Evolutionary conservation across 1,140 invertebrate species (phyloP).

Genomic region (Drosophila pseudoobscura): DNA sequence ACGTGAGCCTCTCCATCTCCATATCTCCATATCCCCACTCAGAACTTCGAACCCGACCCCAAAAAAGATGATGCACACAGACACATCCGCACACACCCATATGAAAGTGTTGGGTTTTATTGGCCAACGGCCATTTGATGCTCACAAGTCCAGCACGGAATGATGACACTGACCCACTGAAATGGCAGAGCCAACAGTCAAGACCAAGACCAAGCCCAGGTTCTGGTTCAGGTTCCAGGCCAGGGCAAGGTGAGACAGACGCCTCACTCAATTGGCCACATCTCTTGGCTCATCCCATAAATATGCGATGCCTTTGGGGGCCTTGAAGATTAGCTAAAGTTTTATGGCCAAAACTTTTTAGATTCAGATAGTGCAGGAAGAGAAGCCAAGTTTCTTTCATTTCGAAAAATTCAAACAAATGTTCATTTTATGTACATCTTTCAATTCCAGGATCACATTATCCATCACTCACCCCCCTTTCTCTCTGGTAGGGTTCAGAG

Average conservation of each 20-base stretch:
- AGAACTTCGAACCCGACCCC: slow-evolving; percentile 4
- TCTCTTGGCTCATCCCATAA: slow-evolving; percentile 35
- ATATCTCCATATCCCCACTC: slow-evolving; percentile 2
- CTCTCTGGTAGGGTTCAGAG: slow-evolving; percentile 2
- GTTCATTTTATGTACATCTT: not conserved
- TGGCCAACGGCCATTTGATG: slow-evolving; percentile 51
- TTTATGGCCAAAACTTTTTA: slow-evolving; percentile 35
- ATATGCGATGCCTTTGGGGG: slow-evolving; percentile 49
- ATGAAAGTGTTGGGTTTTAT: slow-evolving; percentile 52
- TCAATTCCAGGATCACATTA: not conserved
- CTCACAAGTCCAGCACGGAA: slow-evolving; percentile 25
- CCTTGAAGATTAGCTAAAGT: slow-evolving; percentile 36
- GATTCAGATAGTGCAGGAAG: slow-evolving; percentile 41
- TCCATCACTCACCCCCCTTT: slow-evolving; percentile 5
- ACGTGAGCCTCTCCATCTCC: slow-evolving; percentile 59
- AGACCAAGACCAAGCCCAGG: slow-evolving; percentile 30
- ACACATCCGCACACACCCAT: slow-evolving; percentile 35
- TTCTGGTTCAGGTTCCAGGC: slow-evolving; percentile 25
- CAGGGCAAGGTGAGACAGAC: slow-evolving; percentile 44
- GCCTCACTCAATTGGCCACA: slow-evolving; percentile 15
- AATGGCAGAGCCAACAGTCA: slow-evolving; percentile 9
- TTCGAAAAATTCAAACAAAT: not conserved
- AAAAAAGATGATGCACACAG: slow-evolving; percentile 66
- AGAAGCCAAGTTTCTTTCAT: slow-evolving; percentile 2
- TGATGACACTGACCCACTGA: slow-evolving; percentile 73